Evolutionary conservation across 2,888 invertebrate genomes (phyloP).

Genomic region (Acronicta aceris): DNA sequence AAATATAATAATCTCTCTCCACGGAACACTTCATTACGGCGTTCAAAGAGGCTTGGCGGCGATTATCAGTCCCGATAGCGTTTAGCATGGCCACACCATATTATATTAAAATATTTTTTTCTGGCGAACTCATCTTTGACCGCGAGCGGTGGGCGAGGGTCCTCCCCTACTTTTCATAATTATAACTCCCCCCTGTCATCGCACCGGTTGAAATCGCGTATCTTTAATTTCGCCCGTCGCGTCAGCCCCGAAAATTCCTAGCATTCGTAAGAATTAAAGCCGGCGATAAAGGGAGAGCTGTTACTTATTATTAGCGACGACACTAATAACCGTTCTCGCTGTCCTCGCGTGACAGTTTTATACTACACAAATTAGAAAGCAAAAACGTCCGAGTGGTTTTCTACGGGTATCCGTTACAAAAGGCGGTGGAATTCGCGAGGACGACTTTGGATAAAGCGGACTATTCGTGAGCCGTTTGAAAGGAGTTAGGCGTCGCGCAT

Average conservation of each 20-base stretch:
- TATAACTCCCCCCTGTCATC: conserved; percentile 75
- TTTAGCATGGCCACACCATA: conserved; percentile 78
- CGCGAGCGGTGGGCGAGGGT: conserved; percentile 58
- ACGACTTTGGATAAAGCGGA: conserved; percentile 69
- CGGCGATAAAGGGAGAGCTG: conserved; percentile 65
- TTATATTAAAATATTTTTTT: conserved; percentile 79
- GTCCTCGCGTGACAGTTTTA: conserved; percentile 58
- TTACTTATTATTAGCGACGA: conserved; percentile 77
- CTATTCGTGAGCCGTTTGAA: conserved; percentile 71
- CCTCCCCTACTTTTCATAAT: conserved; percentile 75
- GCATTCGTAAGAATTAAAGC: conserved; percentile 71
- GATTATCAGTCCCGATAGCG: conserved; percentile 83
- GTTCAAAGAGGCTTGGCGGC: conserved; percentile 78
- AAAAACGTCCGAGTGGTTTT: conserved; percentile 53
- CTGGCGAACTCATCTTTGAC: conserved; percentile 71
- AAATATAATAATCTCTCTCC: conserved; percentile 79
- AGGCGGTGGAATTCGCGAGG: conserved; percentile 49
- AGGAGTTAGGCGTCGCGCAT: conserved; percentile 73
- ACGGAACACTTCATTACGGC: conserved; percentile 83
- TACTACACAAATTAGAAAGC: conserved; percentile 60
- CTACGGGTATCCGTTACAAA: conserved; percentile 58
- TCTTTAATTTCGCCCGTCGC: conserved; percentile 72
- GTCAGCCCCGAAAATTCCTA: conserved; percentile 66
- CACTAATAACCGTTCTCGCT: conserved; percentile 68
- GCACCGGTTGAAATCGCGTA: conserved; percentile 70